These are phyloP conservation scores for Alloplasta piceator DNA, from an alignment of 2,888 invertebrate species.

Conservation along the genomic window DNA sequence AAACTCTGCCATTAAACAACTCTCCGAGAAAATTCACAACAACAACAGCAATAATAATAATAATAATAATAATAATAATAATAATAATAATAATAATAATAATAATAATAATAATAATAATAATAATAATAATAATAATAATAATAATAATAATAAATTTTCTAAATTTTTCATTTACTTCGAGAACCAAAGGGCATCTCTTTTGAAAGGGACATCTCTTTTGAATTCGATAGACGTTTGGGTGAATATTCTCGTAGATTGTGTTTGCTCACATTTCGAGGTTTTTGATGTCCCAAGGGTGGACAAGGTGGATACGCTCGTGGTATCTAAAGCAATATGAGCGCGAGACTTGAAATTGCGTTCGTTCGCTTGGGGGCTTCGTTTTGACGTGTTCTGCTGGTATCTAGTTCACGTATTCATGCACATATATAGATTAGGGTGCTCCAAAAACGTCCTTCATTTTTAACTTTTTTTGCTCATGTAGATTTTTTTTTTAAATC, in stretches of 20 bases:
- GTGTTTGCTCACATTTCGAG: neutral
- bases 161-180: no score
- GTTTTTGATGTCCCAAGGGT: conserved; percentile 15
- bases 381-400: conserved; percentile 11
- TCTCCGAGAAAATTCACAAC: no score
- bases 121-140: no score
- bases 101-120: no score
- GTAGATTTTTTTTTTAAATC: no score
- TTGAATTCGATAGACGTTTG: neutral
- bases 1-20: no score
- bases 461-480: no score
- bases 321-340: conserved; percentile 29
- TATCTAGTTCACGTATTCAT: neutral
- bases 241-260: conserved; percentile 4
- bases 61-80: no score
- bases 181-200: neutral
- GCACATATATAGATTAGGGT: neutral
- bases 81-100: no score
- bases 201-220: neutral
- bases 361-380: conserved; percentile 42
- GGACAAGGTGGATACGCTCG: neutral
- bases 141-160: no score
- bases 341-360: conserved; percentile 28
- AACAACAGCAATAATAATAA: no score
- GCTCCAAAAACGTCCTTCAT: no score